Base-by-base conservation (phyloP, 2,113 vertebrate genomes). In the Erinaceus europaeus region DNA sequence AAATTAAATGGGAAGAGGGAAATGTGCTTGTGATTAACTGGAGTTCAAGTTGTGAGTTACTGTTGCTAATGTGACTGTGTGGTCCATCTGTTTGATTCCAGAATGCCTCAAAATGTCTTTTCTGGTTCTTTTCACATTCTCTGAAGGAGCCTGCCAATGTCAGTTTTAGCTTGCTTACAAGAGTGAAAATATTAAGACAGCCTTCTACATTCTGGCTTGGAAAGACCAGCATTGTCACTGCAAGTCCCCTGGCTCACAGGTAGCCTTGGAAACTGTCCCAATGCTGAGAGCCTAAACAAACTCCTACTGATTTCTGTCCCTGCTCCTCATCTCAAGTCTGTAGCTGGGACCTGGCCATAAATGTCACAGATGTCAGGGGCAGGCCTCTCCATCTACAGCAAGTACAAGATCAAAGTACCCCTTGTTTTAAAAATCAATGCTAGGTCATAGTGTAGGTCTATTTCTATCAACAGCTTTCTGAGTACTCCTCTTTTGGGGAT, bases 61-160 rank as follows among this genome's bases (percentile, higher is more conserved):
- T 91, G 87, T 95, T 95, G 95, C 89, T 68, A 89, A 95, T 84
- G 80, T 87, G 88, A 94, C 61, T 91, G 62, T 88, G 86, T 25
- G 40, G 93, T 93, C 94, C 89, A 96, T 94, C 94, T 96, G 93
- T 87, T 94, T 72, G 82, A 69, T 73, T 94, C 92, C 92, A 94
- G 89, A 94, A 89, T 38, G 67, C 46, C 61, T 93, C 50, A 68
- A 84, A 94, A 95, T 91, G 89, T 88, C 89, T 94, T 92, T 90
- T 94, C 92, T 94, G 88, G 87, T 85, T 91, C 83, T 92, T n/a
- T 94, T 91, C 80, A 79, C 72, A 92, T 89, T 92, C 53, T 9
- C 8, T 72, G 25, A 83, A 85, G 53, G 55, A 90, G 89, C 52
- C 59, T 94, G 92, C 89, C 92, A 94, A 64, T 91, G 76, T 91